These are phyloP conservation scores for Nesogale talazaci DNA, from an alignment of 2,113 vertebrate species.

Conservation along the genomic window DNA sequence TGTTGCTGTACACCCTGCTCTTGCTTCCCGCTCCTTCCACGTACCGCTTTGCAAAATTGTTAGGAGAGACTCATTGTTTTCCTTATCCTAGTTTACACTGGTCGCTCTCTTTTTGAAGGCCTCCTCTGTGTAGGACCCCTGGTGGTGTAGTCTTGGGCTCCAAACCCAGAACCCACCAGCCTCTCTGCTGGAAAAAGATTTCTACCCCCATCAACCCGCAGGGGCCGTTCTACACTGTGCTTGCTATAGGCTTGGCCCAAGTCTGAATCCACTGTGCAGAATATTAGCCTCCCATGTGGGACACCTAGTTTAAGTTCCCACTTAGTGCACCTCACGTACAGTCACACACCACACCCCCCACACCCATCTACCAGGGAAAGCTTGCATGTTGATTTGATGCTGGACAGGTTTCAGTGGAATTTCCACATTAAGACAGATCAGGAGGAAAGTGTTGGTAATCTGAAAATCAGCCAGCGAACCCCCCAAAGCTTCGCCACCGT, in stretches of 20 bases:
- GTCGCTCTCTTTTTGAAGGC: neutral
- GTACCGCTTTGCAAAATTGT: neutral
- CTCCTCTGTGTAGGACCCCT: neutral
- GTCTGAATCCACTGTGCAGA: neutral
- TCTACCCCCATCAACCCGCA: too few relatives aligned
- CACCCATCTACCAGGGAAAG: neutral
- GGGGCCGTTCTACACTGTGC: too few relatives aligned
- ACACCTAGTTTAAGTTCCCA: neutral
- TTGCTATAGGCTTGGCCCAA: too few relatives aligned
- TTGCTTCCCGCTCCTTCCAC: constrained; percentile 7
- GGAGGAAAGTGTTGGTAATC: neutral
- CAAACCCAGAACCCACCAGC: too few relatives aligned
- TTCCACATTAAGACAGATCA: neutral
- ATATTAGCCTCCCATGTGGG: neutral
- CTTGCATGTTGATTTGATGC: neutral
- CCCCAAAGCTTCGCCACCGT: neutral
- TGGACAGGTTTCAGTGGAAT: neutral
- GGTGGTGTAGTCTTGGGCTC: too few relatives aligned
- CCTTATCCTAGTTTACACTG: neutral
- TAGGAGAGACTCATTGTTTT: neutral
- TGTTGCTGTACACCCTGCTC: neutral
- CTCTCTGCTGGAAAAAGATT: too few relatives aligned
- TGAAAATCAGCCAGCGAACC: neutral
- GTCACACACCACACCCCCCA: too few relatives aligned
- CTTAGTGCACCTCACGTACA: neutral